phyloP scores from a whole-genome alignment of 2,113 vertebrate species.

The Pygoscelis antarcticus region DNA sequence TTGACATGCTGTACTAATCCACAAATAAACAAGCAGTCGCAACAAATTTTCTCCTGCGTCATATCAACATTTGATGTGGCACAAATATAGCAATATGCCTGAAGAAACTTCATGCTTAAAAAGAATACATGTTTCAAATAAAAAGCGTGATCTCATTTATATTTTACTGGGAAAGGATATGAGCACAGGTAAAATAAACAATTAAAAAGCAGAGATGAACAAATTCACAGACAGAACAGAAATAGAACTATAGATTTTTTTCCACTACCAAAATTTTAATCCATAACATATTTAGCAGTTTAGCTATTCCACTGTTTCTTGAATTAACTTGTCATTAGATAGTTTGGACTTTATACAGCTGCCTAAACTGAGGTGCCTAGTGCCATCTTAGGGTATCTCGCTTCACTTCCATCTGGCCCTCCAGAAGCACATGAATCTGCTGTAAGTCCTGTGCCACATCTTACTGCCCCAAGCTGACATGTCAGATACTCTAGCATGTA shows the following conservation, averaged over 20 bases:
- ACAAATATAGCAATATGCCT: conserved; percentile 63
- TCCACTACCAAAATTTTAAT: conserved; percentile 30
- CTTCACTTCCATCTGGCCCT: background rate
- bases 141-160: conserved; percentile 1
- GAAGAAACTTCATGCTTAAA: conserved; percentile 49
- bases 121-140: conserved; percentile 58
- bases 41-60: conserved; percentile 11
- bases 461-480: background rate
- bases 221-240: conserved; percentile 43
- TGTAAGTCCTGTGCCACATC: background rate
- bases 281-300: conserved; percentile 8
- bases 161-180: conserved; percentile 7
- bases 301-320: background rate
- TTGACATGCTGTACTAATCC: conserved; percentile 19
- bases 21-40: conserved; percentile 50
- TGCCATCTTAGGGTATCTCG: background rate
- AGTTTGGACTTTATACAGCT: background rate
- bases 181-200: conserved; percentile 53
- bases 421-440: background rate
- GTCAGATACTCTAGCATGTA: background rate
- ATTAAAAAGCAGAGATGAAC: conserved; percentile 46
- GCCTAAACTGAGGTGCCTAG: background rate
- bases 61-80: conserved; percentile 52
- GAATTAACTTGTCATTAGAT: background rate
- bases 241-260: conserved; percentile 13